Conservation (phyloP, 1,140 invertebrate genomes). For the Lepidurus packardi region DNA sequence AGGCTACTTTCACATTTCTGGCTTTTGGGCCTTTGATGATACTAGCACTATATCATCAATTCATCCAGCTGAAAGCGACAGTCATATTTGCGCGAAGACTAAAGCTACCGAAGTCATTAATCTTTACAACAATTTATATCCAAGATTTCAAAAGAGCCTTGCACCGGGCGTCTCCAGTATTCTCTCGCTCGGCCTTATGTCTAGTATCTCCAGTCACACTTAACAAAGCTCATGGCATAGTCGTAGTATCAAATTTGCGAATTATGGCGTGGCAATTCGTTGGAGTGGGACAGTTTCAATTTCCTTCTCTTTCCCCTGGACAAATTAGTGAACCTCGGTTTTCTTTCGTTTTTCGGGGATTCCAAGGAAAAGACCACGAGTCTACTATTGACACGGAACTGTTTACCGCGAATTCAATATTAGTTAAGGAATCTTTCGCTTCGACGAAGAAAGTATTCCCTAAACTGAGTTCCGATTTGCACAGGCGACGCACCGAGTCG, state of each 20-base stretch:
- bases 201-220: background rate
- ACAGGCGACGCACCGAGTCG: background rate
- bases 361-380: background rate
- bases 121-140: background rate
- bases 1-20: background rate
- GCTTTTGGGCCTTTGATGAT: background rate
- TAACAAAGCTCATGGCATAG: background rate
- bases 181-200: background rate
- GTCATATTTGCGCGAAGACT: background rate
- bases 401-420: background rate
- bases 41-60: too few relatives aligned
- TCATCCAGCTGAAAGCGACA: too few relatives aligned
- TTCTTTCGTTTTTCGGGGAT: background rate
- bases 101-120: background rate
- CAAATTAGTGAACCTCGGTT: background rate
- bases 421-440: background rate
- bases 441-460: background rate
- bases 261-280: conserved; percentile 2
- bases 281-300: background rate
- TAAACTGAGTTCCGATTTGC: background rate
- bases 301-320: background rate
- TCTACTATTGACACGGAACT: background rate
- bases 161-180: background rate
- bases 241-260: background rate
- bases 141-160: background rate